These are phyloP conservation scores for Coptotermes formosanus DNA, from an alignment of 1,140 invertebrate genomes.

Conservation along the genomic window DNA sequence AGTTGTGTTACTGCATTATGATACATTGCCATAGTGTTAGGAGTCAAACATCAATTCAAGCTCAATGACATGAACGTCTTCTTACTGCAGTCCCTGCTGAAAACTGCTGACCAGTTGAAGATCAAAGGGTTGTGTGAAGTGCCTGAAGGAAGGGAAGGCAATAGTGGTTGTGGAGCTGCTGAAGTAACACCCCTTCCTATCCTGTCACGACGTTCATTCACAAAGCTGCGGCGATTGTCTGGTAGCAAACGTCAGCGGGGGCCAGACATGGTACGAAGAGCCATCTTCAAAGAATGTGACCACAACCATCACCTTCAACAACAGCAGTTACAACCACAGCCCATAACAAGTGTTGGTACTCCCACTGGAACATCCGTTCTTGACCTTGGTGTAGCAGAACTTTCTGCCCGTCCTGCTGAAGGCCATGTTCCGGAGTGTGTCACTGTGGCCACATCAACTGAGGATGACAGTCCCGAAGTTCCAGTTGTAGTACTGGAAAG, in stretches of 20 bases:
- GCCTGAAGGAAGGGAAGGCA: constrained; percentile 41
- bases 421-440: constrained; percentile 36
- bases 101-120: constrained; percentile 74
- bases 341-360: neutral
- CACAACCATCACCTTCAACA: constrained; percentile 26
- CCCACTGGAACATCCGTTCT: neutral
- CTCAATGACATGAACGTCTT: too few species aligned
- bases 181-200: constrained; percentile 42
- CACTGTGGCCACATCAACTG: constrained; percentile 41
- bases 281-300: constrained; percentile 28
- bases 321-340: neutral
- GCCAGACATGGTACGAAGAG: constrained; percentile 26
- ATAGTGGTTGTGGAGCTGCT: constrained; percentile 36
- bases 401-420: neutral
- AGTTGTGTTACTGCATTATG: too few species aligned
- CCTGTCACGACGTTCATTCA: constrained; percentile 35
- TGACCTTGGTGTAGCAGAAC: constrained; percentile 16
- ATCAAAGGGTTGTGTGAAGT: constrained; percentile 75
- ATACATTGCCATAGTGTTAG: too few species aligned
- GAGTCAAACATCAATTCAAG: too few species aligned
- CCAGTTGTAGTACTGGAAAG: constrained; percentile 37
- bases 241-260: constrained; percentile 37
- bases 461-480: constrained; percentile 36
- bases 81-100: constrained; percentile 59
- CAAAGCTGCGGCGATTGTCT: constrained; percentile 34